These are phyloP conservation scores for Fopius arisanus DNA, from an alignment of 1,140 invertebrate genomes.

Conservation along the genomic window DNA sequence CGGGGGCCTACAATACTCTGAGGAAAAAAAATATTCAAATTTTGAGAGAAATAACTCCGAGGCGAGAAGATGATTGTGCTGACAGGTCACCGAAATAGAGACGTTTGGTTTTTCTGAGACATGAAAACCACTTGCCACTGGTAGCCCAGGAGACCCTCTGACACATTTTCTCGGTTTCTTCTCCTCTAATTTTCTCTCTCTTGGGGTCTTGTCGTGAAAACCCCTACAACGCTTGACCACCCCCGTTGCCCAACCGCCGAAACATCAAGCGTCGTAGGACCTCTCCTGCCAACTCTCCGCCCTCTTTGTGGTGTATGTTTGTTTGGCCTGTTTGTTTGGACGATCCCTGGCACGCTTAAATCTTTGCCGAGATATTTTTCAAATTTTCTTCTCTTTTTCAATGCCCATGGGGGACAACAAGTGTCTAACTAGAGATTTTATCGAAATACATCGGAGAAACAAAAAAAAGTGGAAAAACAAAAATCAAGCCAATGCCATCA, in stretches of 20 bases:
- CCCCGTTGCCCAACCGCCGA: constrained; percentile 35
- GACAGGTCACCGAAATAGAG: neutral
- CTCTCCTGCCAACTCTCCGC: constrained; percentile 32
- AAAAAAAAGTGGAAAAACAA: neutral
- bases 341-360: constrained; percentile 40
- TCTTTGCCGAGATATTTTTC: neutral
- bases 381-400: neutral
- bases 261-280: constrained; percentile 46
- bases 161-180: neutral
- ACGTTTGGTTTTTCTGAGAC: neutral
- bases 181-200: neutral
- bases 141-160: neutral
- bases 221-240: constrained; percentile 36
- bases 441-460: neutral
- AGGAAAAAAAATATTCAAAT: neutral
- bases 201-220: constrained; percentile 3
- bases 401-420: neutral
- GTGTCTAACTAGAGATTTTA: neutral
- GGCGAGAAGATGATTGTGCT: neutral
- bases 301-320: constrained; percentile 34
- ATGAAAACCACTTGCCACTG: constrained; percentile 7
- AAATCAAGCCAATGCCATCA: too few relatives aligned
- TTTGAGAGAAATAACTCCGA: neutral
- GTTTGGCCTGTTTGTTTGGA: constrained; percentile 51
- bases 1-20: neutral